Evolutionary conservation across 2,113 vertebrate species (phyloP), one percentile per base, ranked within the genome.

Genomic region (Grammomys surdaster): DNA sequence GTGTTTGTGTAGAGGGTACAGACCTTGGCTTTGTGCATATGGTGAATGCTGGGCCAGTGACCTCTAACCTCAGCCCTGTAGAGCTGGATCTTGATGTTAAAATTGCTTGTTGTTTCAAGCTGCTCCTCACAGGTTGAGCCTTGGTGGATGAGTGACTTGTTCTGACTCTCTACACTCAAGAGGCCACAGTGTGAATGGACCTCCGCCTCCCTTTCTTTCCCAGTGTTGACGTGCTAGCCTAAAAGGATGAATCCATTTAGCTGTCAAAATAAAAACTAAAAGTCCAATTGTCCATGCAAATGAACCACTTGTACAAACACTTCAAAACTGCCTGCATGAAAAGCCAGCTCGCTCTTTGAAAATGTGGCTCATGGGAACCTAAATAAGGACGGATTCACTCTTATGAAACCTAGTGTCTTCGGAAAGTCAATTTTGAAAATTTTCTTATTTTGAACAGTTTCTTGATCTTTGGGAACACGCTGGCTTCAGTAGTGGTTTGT

Each of bases 211-310:
- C 76, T 67, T 95, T 69, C 63, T 95, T 85, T 73, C 58, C 40
- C 48, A 58, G 46, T 13, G 7, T 19, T 24, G 92, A 92, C 89
- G 76, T 51, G 67, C 40, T 60, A 7, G 54, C 58, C 60, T 80
- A 22, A 73, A 91, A 93, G 65, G 89, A 70, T 73, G 26, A 86
- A 95, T 91, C 95, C 70, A 95, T 96, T 96, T 96, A 84, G 95
- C 87, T 91, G 77, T 97, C 93, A 97, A 3, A 92, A 80, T 85
- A 97, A 94, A 94, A 94, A 86, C 89, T 13, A 33, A 95, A 80
- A 60, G 90, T 70, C 96, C 94, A 89, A 16, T 89, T 89, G 94
- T 46, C 77, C 93, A 89, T 94, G 94, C 93, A 97, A 94, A 97
- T 96, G 54, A 95, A 26, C 75, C 87, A 85, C 78, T 95, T 91